phyloP scores from a whole-genome alignment of 2,113 vertebrate genomes.

The Trogon melanurus region DNA sequence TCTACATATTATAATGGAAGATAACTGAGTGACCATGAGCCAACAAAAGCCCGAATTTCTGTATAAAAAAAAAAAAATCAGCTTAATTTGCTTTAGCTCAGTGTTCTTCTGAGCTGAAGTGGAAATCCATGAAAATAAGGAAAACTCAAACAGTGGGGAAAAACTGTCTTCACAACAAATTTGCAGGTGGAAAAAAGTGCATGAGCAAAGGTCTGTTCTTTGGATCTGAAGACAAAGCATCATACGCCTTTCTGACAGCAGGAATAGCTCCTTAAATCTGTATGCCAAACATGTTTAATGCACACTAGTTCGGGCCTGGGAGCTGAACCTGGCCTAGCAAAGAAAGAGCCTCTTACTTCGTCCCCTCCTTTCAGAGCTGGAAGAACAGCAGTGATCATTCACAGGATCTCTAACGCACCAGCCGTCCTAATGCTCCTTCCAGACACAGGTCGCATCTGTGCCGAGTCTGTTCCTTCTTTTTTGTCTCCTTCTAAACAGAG shows the following conservation, averaged over 20 bases:
- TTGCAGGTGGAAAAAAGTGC: neutral
- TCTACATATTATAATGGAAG: neutral
- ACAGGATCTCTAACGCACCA: neutral
- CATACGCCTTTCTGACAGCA: neutral
- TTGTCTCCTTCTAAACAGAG: neutral
- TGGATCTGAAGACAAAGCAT: neutral
- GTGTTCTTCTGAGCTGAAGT: neutral
- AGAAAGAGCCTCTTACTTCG: neutral
- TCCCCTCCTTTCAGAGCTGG: neutral
- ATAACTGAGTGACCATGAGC: neutral
- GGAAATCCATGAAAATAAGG: neutral
- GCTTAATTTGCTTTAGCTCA: neutral
- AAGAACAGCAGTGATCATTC: conserved; percentile 4
- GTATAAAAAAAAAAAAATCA: neutral
- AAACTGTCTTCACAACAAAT: neutral
- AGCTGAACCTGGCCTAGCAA: neutral
- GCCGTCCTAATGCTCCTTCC: neutral
- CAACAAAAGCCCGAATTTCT: neutral
- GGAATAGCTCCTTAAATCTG: neutral
- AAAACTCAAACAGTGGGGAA: neutral
- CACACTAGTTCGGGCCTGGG: neutral
- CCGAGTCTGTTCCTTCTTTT: neutral
- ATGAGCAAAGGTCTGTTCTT: neutral
- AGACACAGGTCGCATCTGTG: neutral
- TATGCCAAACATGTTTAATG: neutral